A percentile compares a stretch with the other conserved stretches of the same genome.
phyloP scores from a whole-genome alignment of 2,888 invertebrate species.

The Mythimna vitellina region DNA sequence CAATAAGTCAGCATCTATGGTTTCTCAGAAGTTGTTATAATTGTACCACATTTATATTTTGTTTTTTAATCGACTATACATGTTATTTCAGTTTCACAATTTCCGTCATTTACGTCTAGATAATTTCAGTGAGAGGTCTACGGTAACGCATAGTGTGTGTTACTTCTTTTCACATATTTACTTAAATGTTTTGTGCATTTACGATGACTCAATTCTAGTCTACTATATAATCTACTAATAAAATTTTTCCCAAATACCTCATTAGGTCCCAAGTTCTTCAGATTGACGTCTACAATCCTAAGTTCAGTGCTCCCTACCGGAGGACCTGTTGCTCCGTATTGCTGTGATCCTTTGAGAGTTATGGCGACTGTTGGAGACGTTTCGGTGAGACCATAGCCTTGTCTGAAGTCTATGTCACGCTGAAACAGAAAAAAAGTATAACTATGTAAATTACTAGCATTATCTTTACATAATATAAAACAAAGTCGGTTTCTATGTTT shows the following conservation, averaged over 20 bases:
- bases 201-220: neutral
- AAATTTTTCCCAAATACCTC: conserved; percentile 71
- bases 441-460: neutral
- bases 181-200: neutral
- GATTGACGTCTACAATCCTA: conserved; percentile 91
- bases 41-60: neutral
- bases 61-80: no score
- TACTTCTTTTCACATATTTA: neutral
- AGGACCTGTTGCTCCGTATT: conserved; percentile 88
- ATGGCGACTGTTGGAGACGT: conserved; percentile 91
- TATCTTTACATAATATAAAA: no score
- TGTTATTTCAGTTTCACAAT: no score
- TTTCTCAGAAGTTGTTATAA: conserved; percentile 2
- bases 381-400: conserved; percentile 94
- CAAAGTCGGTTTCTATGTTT: no score
- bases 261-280: conserved; percentile 90
- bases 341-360: conserved; percentile 72
- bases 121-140: no score
- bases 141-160: no score
- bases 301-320: conserved; percentile 91
- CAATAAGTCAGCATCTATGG: neutral
- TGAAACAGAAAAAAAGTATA: conserved; percentile 63
- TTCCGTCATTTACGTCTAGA: no score
- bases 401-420: conserved; percentile 82
- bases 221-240: neutral